phyloP scores from a whole-genome alignment of 1,140 invertebrate genomes.

The Drosophila leontia region DNA sequence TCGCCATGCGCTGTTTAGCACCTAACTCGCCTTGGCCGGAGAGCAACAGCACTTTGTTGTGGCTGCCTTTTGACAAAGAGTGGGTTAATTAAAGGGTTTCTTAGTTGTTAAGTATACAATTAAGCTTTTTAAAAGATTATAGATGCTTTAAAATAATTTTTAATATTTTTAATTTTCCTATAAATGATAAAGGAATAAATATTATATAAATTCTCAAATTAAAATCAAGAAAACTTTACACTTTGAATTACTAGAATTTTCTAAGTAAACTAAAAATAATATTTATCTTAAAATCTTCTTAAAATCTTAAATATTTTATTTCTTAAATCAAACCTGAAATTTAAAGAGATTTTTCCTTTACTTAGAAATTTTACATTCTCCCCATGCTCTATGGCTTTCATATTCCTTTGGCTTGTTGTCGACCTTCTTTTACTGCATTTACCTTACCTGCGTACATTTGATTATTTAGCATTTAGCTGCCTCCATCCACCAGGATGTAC shows the following conservation, averaged over 20 bases:
- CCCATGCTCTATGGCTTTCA: slow-evolving; percentile 18
- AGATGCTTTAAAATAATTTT: not conserved
- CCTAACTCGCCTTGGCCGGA: slow-evolving; percentile 72
- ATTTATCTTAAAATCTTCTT: not conserved
- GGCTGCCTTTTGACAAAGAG: slow-evolving; percentile 19
- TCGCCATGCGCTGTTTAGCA: slow-evolving; percentile 80
- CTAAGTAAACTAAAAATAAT: not conserved
- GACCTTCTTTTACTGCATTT: slow-evolving; percentile 46
- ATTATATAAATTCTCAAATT: not conserved
- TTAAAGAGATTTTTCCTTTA: not conserved
- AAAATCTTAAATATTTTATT: not conserved
- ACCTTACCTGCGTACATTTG: slow-evolving; percentile 68
- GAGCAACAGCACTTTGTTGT: slow-evolving; percentile 57
- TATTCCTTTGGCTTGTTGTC: slow-evolving; percentile 35
- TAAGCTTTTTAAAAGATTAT: accelerated
- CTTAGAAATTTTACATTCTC: not conserved
- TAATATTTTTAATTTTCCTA: not conserved
- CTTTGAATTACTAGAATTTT: not conserved
- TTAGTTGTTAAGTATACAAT: not conserved
- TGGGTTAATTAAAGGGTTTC: slow-evolving; percentile 24
- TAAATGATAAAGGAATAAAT: not conserved
- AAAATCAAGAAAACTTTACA: too few relatives aligned
- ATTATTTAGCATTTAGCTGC: slow-evolving; percentile 79
- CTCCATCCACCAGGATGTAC: not conserved
- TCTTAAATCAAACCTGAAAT: not conserved